Conservation (phyloP, 1,140 invertebrate species). For the Bathynomus jamesi region DNA sequence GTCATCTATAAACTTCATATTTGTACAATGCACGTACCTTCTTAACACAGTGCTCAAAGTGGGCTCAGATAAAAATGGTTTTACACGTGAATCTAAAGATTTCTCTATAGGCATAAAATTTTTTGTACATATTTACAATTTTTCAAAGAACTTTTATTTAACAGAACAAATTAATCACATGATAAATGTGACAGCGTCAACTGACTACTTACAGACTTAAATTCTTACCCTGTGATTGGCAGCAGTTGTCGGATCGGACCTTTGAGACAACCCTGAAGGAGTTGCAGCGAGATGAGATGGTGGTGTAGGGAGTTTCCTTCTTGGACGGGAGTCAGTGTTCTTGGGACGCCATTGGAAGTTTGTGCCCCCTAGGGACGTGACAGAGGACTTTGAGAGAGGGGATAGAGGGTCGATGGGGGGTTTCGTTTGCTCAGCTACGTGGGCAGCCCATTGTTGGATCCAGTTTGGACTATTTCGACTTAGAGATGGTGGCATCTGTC, state of each 20-base stretch:
- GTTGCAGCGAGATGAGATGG: conserved; percentile 15
- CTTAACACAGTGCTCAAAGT: too few species aligned
- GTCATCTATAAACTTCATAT: too few species aligned
- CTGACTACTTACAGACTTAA: too few species aligned
- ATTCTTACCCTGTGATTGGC: background rate
- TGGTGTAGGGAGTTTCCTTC: conserved; percentile 42
- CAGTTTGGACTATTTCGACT: conserved; percentile 44
- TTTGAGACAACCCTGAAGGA: background rate
- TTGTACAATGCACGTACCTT: too few species aligned
- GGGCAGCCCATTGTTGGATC: conserved; percentile 53
- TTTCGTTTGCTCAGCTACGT: conserved; percentile 46
- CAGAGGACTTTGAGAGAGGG: background rate
- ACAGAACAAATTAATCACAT: too few species aligned
- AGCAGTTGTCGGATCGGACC: background rate
- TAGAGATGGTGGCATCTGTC: conserved; percentile 22
- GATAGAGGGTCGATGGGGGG: background rate
- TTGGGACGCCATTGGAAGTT: conserved; percentile 18
- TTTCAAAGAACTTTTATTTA: too few species aligned
- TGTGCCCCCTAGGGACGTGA: conserved; percentile 5
- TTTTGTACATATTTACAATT: too few species aligned
- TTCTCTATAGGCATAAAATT: too few species aligned
- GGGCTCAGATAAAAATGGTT: too few species aligned
- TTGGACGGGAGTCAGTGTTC: conserved; percentile 42
- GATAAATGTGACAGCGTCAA: too few species aligned
- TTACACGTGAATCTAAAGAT: too few species aligned